Evolutionary conservation across 2,113 vertebrate genomes (phyloP), one percentile per base, ranked within the genome.

Genomic region (Sula dactylatra): DNA sequence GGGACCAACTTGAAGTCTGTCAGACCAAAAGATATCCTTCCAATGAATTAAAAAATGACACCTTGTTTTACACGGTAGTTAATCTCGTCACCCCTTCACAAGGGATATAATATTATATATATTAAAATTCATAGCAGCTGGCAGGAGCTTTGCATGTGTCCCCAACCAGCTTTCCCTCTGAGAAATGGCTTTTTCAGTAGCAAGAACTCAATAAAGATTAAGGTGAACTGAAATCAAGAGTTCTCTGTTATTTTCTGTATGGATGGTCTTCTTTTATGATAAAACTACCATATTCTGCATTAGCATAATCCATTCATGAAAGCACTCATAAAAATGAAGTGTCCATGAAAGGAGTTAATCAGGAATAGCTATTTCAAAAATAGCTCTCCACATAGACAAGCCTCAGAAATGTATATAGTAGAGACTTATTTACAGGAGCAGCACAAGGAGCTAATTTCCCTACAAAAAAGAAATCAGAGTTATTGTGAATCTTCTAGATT

Each of bases 241-340:
- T 59, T 73, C 13, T 45, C 2, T 0, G 38, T 62, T 91, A 38
- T 78, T 92, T 88, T 70, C 59, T 59, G 13, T 50, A 32, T 29
- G 29, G 67, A 70, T 31, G 10, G 38, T 74, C 50, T 83, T 81
- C 64, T 58, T 88, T 67, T 47, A 45, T 18, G 16, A 40, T 54
- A 50, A 55, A 77, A 45, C 3, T 36, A 79, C 27, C 10, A 61
- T 69, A 67, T 85, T 61, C 54, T 77, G 20, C 22, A 80, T 92
- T 93, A 85, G n/a, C 50, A 86, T 92, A 95, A 96, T 61, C 76
- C 44, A 70, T 70, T 88, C 36, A 36, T 78, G 50, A 88, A 95
- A 50, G 25, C 38, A 66, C 29, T 62, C n/a, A 56, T 25, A 73
- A 83, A 65, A 93, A 83, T 32, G 26, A 87, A 38, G 34, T 4